These are phyloP conservation scores for Aporophyla lueneburgensis DNA, from an alignment of 2,888 invertebrate genomes.

Conservation along the genomic window DNA sequence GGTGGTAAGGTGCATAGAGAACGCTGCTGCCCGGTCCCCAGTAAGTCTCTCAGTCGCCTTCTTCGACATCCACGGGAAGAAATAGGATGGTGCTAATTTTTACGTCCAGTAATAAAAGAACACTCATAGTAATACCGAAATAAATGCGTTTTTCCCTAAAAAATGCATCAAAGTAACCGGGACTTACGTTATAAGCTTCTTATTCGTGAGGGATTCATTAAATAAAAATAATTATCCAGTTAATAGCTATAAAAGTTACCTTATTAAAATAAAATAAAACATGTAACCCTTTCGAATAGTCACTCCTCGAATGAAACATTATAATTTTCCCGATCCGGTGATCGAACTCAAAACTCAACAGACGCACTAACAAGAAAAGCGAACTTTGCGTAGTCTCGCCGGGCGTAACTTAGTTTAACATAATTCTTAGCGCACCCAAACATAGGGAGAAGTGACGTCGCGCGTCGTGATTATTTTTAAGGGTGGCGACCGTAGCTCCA, in stretches of 20 bases:
- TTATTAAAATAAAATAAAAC: not conserved
- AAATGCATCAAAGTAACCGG: not conserved
- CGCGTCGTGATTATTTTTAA: not conserved
- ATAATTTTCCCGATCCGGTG: not conserved
- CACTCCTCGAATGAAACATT: not conserved
- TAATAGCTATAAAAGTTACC: no score
- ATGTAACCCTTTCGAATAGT: not conserved
- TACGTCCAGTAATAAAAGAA: no score
- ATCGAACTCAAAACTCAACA: not conserved
- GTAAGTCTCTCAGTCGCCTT: no score
- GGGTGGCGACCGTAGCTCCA: slow-evolving; percentile 10
- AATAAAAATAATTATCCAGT: not conserved
- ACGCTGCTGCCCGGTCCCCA: no score
- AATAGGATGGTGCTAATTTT: no score
- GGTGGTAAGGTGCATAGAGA: no score
- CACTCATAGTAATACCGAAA: no score
- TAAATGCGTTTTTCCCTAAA: not conserved
- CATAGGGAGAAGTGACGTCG: not conserved
- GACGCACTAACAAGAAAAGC: not conserved
- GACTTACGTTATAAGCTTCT: not conserved
- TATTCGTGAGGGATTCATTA: not conserved
- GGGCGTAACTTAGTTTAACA: not conserved
- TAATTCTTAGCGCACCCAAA: not conserved
- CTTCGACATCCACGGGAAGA: no score
- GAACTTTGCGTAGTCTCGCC: not conserved